Base-by-base conservation (phyloP, 2,797 vertebrate species). In the Gymnoscopelus braueri region DNA sequence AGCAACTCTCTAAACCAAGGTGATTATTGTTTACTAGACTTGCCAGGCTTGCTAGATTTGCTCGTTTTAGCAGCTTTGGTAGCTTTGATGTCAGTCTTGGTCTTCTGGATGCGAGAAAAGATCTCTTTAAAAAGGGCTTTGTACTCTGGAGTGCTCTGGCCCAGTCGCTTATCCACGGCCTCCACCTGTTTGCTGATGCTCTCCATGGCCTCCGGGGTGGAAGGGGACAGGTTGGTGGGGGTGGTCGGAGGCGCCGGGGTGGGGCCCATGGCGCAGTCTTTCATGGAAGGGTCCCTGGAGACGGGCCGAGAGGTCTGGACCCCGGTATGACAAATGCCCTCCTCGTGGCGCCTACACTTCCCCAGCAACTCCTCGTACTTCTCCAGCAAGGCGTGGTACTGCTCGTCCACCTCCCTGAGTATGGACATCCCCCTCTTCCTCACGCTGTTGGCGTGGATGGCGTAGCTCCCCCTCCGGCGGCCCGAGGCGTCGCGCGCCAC, bases 111-210 rank as follows among this genome's bases (percentile, higher is more conserved):
- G 52, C 98, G 96, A 69, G 97, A 96, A 85, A 99, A 99, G 89
- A 99, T 99, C 92, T 99, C 98, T 84, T 98, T 97, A 80, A 99
- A 99, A 60, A 99, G 95, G 9, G 97, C 95, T 87, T 99, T 99
- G 92, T 99, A 99, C 85, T 99, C 98, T 0, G 98, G 98, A 54
- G 97, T 96, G 88, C 95, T 97, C 82, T 98, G 97, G 70, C 97
- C 95, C 86, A 98, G 94, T 62, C 97, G 86, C 87, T 97, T 98
- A 88, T 99, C 97, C 77, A 97, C 97, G 0, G 96, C 96, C 69
- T 97, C 96, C 87, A 97, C 95, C 2, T 97, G 96, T 84, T 95
- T 95, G 87, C 95, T 95, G 77, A 98, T 95, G 88, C 93, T 95
- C 87, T 97, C 97, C 4, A 94, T 93, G 4, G 90, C 93, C 80